Base-by-base conservation (phyloP, 2,113 vertebrate species). In the Pseudonaja textilis region DNA sequence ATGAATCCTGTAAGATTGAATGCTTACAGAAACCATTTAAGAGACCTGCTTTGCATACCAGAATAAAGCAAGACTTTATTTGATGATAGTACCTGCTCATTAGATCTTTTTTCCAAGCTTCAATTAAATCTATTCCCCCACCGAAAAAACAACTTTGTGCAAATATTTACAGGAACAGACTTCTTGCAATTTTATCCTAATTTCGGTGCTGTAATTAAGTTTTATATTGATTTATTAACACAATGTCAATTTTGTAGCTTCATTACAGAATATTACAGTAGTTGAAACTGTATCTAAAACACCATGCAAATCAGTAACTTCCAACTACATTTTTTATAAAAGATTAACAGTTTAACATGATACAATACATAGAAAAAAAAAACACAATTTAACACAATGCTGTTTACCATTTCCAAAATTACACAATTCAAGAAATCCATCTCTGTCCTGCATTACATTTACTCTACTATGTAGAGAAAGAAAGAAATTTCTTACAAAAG, bases 41-140 rank as follows among this genome's bases (percentile, higher is more conserved):
- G 89, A 81, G 93, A 47, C 7, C 45, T 45, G 61, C 52, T 34
- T 14, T 22, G 52, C 22, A 0, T 2, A 18, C 0, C 16, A 25
- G 5, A 14, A 87, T 57, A 54, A 93, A 47, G 57, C 6, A 88
- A 81, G 7, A 25, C 39, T 34, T 10, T 50, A 45, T 86, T 10
- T 0, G 25, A 0, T n/a, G 3, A 4, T 20, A 1, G 6, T 3
- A 1, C 4, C 5, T 88, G 10, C 29, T 45, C 25, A 92, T 57
- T 69, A 91, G n/a, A 91, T 59, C 56, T 52, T 85, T 6, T 45
- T 56, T 56, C 22, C 22, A 4, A 61, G 26, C 29, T 42, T 81
- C 57, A 69, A 18, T 22, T 61, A 26, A 88, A 54, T 14, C 4
- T 52, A 18, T 55, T 55, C 39, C 6, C n/a, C 9, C 22, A 22